phyloP scores from a whole-genome alignment of 2,888 invertebrate species.

The Catocala nupta region DNA sequence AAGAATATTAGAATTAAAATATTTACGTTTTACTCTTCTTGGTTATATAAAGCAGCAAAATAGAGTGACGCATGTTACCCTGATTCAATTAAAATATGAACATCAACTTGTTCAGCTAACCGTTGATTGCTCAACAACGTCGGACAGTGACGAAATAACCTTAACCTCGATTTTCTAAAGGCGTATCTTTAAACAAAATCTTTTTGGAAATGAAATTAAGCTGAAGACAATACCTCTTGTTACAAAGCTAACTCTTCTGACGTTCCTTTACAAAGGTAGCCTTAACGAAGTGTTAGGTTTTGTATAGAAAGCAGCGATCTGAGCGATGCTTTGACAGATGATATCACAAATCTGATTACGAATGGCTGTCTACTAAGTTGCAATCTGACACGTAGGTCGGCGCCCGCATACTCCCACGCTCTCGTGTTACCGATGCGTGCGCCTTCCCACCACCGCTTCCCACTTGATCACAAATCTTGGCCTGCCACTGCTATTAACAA shows the following conservation, averaged over 20 bases:
- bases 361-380: slow-evolving; percentile 26
- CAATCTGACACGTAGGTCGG: slow-evolving; percentile 44
- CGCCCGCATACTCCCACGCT: slow-evolving; percentile 81
- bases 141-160: slow-evolving; percentile 22
- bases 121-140: slow-evolving; percentile 4
- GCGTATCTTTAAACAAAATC: slow-evolving; percentile 13
- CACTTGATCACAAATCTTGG: slow-evolving; percentile 63
- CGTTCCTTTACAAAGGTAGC: background rate
- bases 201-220: slow-evolving; percentile 4
- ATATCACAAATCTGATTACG: slow-evolving; percentile 13
- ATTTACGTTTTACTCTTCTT: too few species aligned
- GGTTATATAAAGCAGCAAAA: background rate
- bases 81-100: background rate
- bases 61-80: slow-evolving; percentile 18
- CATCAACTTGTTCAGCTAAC: background rate
- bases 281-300: slow-evolving; percentile 7
- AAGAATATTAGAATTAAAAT: too few species aligned
- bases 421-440: slow-evolving; percentile 65
- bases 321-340: too few species aligned
- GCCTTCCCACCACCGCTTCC: slow-evolving; percentile 59
- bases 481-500: slow-evolving; percentile 67
- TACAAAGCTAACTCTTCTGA: slow-evolving; percentile 10
- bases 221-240: slow-evolving; percentile 10
- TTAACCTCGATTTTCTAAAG: slow-evolving; percentile 16
- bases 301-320: background rate